Base-by-base conservation (phyloP, 2,888 invertebrate genomes). In the Platerodrilus igneus region DNA sequence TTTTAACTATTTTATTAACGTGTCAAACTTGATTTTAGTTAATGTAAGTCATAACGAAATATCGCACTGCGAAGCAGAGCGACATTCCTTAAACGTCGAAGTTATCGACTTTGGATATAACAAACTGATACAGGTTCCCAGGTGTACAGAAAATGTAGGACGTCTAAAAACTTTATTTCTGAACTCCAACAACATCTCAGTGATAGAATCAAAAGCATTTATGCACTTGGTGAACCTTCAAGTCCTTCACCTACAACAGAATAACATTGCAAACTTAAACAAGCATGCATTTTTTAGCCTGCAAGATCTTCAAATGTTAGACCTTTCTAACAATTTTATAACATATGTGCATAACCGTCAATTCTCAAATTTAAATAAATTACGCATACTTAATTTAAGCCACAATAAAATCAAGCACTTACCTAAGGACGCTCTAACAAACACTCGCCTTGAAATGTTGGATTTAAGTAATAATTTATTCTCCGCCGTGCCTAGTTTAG, bases 401-500 rank as follows among this genome's bases (percentile, higher is more conserved):
- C 75, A 77, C 42, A 90, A 90, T 63, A 77, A 77, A 48, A 66
- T 91, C 48, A 77, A 80, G 55, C 77, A 86, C 7, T 67, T 90
- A 22, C 83, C 87, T 0, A 76, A 84, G 38, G 87, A 87, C 51
- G 79, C 86, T 4, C 87, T 89, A 62, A 80, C 81, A 62, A 85
- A 84, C 48, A 88, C 88, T 0, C 77, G 81, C 10, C 69, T 90
- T 33, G 89, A 89, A 62, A 83, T 83, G 63, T 69, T 92, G 31
- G 86, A 90, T 62, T 73, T 92, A 48, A 82, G 86, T 49, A 75
- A 76, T 50, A 90, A 91, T 60, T 81, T 81, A 51, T 78, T 91
- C 53, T 78, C 81, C 2, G 76, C 84, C n/a, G 82, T 89, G 61
- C 90, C 90, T 0, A 83, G 83, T 17, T 75, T 80, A 14, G 83